Conservation (phyloP, 2,888 invertebrate species). For the Matsumyia berberina region DNA sequence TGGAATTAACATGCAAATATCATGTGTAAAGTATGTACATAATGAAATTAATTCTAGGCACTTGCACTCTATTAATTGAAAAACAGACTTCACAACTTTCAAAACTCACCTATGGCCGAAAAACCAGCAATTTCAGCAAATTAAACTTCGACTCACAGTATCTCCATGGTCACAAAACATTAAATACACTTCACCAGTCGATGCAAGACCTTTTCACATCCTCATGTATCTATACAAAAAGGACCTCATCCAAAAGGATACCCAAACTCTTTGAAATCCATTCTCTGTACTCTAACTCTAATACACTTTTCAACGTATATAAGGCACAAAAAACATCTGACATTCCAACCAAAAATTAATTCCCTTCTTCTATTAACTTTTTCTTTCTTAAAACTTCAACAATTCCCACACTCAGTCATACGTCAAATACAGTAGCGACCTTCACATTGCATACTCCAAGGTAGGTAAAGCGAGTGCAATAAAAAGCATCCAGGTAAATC, state of each 20-base stretch:
- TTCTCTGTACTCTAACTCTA: conserved; percentile 2
- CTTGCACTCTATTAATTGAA: not conserved
- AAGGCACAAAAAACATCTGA: conserved; percentile 35
- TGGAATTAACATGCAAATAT: no score
- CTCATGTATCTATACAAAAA: not conserved
- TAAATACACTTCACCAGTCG: not conserved
- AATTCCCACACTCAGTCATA: conserved; percentile 64
- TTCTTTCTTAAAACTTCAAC: conserved; percentile 59
- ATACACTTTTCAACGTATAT: conserved; percentile 40
- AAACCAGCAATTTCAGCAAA: not conserved
- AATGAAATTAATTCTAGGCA: not conserved
- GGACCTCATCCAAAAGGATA: not conserved
- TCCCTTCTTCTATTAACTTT: conserved; percentile 61
- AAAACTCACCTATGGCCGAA: no score
- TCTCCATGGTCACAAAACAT: not conserved
- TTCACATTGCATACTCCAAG: conserved; percentile 68
- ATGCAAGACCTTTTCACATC: not conserved
- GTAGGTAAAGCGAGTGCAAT: conserved; percentile 69
- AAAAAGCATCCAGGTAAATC: conserved; percentile 48
- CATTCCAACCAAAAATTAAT: conserved; percentile 38
- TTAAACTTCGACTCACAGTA: no score
- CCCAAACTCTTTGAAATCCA: not conserved
- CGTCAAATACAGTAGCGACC: conserved; percentile 69
- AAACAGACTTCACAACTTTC: no score
- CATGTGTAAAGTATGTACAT: no score